A percentile compares a stretch with the other conserved stretches of the same genome.
phyloP scores from a whole-genome alignment of 2,113 vertebrate genomes.

The Callipepla californica region DNA sequence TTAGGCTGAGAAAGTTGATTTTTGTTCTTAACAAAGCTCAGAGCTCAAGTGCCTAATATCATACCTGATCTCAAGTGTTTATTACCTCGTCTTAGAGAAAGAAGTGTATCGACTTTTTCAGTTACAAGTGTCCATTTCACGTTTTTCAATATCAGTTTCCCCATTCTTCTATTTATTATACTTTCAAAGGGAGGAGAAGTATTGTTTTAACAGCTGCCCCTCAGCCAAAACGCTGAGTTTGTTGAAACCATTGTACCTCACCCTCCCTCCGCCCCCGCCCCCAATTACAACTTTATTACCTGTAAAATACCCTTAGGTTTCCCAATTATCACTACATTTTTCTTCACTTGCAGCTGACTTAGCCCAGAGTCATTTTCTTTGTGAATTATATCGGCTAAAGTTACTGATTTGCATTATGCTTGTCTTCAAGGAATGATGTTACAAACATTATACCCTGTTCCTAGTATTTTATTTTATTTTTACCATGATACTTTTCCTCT shows the following conservation, averaged over 20 bases:
- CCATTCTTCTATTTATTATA: background rate
- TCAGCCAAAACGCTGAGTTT: background rate
- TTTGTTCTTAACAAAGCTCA: background rate
- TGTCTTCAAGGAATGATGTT: background rate
- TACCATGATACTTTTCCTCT: background rate
- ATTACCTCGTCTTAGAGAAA: background rate
- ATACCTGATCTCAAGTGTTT: background rate
- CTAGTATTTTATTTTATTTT: background rate
- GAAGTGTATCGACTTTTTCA: background rate
- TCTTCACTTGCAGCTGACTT: background rate
- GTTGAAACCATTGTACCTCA: background rate
- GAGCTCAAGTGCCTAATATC: background rate
- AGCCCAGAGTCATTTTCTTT: background rate
- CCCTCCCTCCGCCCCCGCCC: too few relatives aligned
- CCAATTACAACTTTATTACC: background rate
- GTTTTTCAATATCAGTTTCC: background rate
- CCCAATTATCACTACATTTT: background rate
- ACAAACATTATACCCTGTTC: background rate
- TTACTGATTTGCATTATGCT: background rate
- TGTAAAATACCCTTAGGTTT: conserved; percentile 9
- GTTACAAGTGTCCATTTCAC: background rate
- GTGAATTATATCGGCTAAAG: background rate
- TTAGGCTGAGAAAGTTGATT: background rate
- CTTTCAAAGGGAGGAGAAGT: background rate
- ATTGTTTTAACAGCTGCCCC: background rate